These are phyloP conservation scores for Parascotia fuliginaria DNA, from an alignment of 2,888 invertebrate genomes.

Conservation along the genomic window DNA sequence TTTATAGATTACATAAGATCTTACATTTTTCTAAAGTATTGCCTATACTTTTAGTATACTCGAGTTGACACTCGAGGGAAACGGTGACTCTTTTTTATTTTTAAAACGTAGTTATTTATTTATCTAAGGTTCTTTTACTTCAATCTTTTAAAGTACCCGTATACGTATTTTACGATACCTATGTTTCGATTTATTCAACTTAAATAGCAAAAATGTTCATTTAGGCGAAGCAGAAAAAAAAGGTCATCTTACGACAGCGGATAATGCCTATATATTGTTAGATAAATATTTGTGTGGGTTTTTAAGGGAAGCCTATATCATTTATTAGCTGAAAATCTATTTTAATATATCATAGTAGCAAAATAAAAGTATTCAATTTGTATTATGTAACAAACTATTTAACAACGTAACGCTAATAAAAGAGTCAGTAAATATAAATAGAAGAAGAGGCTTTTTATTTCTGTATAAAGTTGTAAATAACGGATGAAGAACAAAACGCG, in stretches of 20 bases:
- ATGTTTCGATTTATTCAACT: background rate
- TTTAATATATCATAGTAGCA: no score
- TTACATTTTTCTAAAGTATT: no score
- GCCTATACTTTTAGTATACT: no score
- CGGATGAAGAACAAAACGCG: conserved; percentile 23
- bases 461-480: conserved; percentile 3
- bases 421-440: conserved; percentile 19
- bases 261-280: background rate
- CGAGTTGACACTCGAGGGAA: no score
- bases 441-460: conserved; percentile 16
- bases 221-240: background rate
- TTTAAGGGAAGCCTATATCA: background rate
- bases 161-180: no score
- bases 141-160: no score
- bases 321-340: no score
- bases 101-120: no score
- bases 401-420: conserved; percentile 13
- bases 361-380: background rate
- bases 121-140: no score
- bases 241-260: no score
- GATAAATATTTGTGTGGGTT: background rate
- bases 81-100: no score
- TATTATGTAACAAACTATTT: conserved; percentile 14
- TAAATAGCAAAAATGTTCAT: background rate
- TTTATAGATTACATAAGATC: no score